Evolutionary conservation across 2,113 vertebrate species (phyloP).

Genomic region (Leucopsar rothschildi): DNA sequence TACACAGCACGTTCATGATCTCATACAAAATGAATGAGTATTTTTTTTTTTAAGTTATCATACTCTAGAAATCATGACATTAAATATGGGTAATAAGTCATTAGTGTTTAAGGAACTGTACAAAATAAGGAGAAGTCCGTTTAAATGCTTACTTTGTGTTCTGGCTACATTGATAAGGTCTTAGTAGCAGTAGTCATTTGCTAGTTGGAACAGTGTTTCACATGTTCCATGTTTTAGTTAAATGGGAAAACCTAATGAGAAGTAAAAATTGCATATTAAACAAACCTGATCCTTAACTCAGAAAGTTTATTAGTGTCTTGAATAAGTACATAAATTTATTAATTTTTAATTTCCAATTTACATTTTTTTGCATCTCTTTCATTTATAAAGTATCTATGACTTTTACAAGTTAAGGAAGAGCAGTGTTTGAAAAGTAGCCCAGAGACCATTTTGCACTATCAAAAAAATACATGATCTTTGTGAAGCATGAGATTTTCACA

Average conservation of each 20-base stretch:
- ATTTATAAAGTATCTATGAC: neutral
- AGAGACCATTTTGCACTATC: neutral
- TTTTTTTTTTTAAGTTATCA: fast-evolving
- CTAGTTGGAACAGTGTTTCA: neutral
- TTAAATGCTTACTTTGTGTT: neutral
- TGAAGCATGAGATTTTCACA: neutral
- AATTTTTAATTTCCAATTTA: neutral
- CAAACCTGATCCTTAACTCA: neutral
- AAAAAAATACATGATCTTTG: neutral
- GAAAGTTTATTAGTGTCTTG: neutral
- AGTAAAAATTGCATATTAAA: neutral
- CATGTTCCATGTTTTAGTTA: neutral
- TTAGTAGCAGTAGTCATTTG: neutral
- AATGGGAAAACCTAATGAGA: neutral
- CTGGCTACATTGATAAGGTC: neutral
- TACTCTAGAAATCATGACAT: neutral
- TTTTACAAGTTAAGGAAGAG: neutral
- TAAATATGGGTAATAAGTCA: neutral
- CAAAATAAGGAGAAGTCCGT: neutral
- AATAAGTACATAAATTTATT: neutral
- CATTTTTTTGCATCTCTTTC: neutral
- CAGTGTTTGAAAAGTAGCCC: neutral
- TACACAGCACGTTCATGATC: fast-evolving
- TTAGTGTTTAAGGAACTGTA: neutral
- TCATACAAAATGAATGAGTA: neutral